phyloP scores from a whole-genome alignment of 2,797 vertebrate species.

The Antrozous pallidus region DNA sequence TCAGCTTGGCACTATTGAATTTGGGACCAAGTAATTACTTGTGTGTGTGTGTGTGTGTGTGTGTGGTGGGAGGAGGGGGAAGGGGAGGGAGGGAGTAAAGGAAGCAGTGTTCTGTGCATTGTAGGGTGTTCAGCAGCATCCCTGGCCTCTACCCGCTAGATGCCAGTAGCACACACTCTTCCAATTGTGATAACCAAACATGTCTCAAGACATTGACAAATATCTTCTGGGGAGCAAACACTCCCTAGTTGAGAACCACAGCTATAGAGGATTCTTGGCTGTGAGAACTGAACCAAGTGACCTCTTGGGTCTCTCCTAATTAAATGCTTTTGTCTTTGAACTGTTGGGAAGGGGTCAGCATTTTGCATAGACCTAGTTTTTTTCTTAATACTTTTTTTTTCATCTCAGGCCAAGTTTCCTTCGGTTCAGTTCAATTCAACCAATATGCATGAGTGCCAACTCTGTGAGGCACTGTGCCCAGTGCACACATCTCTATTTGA shows the following conservation, averaged over 20 bases:
- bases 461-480: neutral
- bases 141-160: neutral
- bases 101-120: neutral
- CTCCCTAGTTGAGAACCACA: neutral
- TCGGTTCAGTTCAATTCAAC: neutral
- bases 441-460: neutral
- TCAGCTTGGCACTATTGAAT: neutral
- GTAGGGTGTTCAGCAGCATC: neutral
- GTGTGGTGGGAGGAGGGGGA: no score
- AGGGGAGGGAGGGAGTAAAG: neutral
- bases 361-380: neutral
- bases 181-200: neutral
- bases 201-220: neutral
- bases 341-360: neutral
- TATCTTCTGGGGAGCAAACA: neutral
- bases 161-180: neutral
- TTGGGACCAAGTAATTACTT: neutral
- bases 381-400: neutral
- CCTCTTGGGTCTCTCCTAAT: neutral
- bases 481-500: conserved; percentile 18
- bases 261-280: neutral
- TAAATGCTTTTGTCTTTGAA: neutral
- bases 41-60: no score
- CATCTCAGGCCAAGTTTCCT: neutral
- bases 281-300: neutral